Conservation (phyloP, 37 sponge, comb jelly and placozoan species). For the Corticium candelabrum region DNA sequence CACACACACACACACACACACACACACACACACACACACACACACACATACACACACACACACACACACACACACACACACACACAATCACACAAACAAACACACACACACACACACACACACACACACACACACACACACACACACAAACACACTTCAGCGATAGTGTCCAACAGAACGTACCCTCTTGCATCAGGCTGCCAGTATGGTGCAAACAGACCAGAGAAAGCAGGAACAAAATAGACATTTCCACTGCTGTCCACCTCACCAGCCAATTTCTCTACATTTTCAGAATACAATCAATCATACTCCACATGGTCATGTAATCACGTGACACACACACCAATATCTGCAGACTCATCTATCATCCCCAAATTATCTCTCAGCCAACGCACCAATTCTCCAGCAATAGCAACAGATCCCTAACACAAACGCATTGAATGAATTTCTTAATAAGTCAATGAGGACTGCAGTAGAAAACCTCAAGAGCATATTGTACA, state of each 20-base stretch:
- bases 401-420: conserved; percentile 90
- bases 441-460: neutral
- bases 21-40: too few relatives aligned
- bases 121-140: too few relatives aligned
- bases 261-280: conserved; percentile 51
- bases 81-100: too few relatives aligned
- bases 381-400: conserved; percentile 79
- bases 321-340: neutral
- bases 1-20: neutral
- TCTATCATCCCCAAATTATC: conserved; percentile 64
- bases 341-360: conserved; percentile 58
- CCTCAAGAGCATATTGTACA: conserved; percentile 77
- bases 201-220: conserved; percentile 96
- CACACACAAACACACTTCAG: too few relatives aligned
- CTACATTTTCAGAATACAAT: conserved; percentile 16
- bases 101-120: too few relatives aligned
- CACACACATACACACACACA: neutral
- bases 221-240: conserved; percentile 99
- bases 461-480: neutral
- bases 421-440: conserved; percentile 38
- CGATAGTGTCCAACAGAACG: neutral
- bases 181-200: conserved; percentile 88
- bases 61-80: too few relatives aligned
- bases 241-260: conserved; percentile 72
- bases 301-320: neutral